Percentiles rank a stretch among this genome's conserved stretches.
Conservation (phyloP, 2,888 invertebrate species). For the Tribolium freemani region DNA sequence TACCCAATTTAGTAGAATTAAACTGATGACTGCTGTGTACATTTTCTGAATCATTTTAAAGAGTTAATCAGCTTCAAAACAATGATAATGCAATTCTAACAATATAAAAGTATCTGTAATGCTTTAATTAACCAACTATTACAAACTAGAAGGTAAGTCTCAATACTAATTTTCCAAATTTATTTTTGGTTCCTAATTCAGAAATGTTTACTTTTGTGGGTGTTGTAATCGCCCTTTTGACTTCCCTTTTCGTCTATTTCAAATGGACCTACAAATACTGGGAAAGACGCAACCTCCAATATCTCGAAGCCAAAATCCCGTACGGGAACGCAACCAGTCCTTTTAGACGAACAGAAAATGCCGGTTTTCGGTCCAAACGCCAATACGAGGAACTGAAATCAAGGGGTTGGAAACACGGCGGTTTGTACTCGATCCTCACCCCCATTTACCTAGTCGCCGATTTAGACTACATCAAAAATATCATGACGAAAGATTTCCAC, state of each 20-base stretch:
- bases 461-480: slow-evolving; percentile 56
- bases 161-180: no score
- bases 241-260: not conserved
- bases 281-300: slow-evolving; percentile 18
- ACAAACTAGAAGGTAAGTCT: no score
- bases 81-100: no score
- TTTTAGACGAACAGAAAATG: not conserved
- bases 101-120: no score
- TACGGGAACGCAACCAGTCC: slow-evolving; percentile 15
- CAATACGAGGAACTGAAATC: slow-evolving; percentile 27
- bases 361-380: not conserved
- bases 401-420: slow-evolving; percentile 24
- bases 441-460: slow-evolving; percentile 45
- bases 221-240: no score
- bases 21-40: no score
- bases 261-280: slow-evolving; percentile 27
- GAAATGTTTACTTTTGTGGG: no score
- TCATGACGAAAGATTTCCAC: slow-evolving; percentile 73
- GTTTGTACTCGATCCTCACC: slow-evolving; percentile 20
- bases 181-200: not conserved
- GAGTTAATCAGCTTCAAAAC: no score
- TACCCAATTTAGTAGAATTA: no score
- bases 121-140: no score
- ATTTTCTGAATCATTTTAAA: no score
- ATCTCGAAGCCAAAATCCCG: slow-evolving; percentile 11